These are phyloP conservation scores for Patagioenas fasciata DNA, from an alignment of 2,113 vertebrate species.

Conservation along the genomic window DNA sequence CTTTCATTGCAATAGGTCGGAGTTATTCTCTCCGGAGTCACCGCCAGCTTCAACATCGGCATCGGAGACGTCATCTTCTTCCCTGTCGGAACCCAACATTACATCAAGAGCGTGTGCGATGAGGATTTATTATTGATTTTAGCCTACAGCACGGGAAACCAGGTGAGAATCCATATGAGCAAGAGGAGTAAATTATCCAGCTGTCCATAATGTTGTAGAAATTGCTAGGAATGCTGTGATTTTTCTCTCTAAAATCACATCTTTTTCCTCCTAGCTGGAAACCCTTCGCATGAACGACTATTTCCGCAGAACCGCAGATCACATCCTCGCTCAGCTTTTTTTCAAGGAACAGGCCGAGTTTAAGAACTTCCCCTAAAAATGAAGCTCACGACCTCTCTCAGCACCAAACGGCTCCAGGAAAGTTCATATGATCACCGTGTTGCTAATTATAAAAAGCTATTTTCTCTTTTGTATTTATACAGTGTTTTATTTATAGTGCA, in stretches of 20 bases:
- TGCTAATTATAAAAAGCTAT: not conserved
- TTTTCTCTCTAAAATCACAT: no score
- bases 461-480: not conserved
- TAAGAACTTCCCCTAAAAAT: slow-evolving; percentile 65
- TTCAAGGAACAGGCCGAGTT: slow-evolving; percentile 73
- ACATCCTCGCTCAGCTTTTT: slow-evolving; percentile 75
- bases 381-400: slow-evolving; percentile 47
- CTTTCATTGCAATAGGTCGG: slow-evolving; percentile 13
- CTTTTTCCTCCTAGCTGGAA: slow-evolving; percentile 46
- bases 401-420: not conserved
- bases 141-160: slow-evolving; percentile 70
- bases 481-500: not conserved
- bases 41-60: slow-evolving; percentile 53
- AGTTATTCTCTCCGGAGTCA: slow-evolving; percentile 35
- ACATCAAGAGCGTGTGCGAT: slow-evolving; percentile 66
- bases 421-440: rapidly evolving
- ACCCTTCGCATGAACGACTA: slow-evolving; percentile 73
- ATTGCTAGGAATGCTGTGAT: no score
- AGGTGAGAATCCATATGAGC: slow-evolving; percentile 30
- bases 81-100: slow-evolving; percentile 72
- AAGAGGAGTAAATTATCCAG: not conserved
- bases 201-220: no score
- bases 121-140: slow-evolving; percentile 71
- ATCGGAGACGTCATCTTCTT: slow-evolving; percentile 75
- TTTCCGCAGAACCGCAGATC: slow-evolving; percentile 62